Conservation (phyloP, 2,888 invertebrate genomes). For the Hirtodrosophila cameraria region DNA sequence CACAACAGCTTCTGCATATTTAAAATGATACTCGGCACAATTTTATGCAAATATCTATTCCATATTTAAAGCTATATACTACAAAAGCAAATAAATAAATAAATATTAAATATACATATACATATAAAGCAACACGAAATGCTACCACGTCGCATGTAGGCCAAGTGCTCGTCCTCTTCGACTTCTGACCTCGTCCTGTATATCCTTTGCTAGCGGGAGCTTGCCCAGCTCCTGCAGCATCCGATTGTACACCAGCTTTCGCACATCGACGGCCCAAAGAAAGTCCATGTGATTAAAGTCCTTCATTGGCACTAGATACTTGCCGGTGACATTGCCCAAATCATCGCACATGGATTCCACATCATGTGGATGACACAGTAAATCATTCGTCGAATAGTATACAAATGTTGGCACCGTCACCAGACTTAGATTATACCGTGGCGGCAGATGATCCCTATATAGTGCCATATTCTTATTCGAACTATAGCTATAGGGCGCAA, state of each 20-base stretch:
- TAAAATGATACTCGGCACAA: conserved; percentile 39
- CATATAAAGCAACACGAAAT: conserved; percentile 4
- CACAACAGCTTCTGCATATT: conserved; percentile 48
- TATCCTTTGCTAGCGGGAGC: conserved; percentile 29
- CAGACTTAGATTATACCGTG: conserved; percentile 85
- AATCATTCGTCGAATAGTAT: conserved; percentile 86
- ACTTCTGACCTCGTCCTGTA: conserved; percentile 15
- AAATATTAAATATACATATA: conserved; percentile 50
- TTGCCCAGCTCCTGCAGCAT: conserved; percentile 80
- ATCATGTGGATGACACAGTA: conserved; percentile 85
- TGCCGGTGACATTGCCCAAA: conserved; percentile 82
- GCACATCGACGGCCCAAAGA: conserved; percentile 86
- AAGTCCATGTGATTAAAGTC: conserved; percentile 88
- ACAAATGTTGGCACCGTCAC: conserved; percentile 85
- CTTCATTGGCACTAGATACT: conserved; percentile 84
- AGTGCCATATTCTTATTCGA: conserved; percentile 83
- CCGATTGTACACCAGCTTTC: conserved; percentile 85
- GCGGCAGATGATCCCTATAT: conserved; percentile 85
- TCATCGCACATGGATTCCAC: conserved; percentile 81
- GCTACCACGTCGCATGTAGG: conserved; percentile 6
- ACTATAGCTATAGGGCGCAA: conserved; percentile 86
- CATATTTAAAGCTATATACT: conserved; percentile 50
- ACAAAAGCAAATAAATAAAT: conserved; percentile 62
- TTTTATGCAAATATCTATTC: conserved; percentile 62
- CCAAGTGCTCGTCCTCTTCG: conserved; percentile 21